Evolutionary conservation across 2,888 invertebrate species (phyloP).

Genomic region (Eupithecia pulchellata): DNA sequence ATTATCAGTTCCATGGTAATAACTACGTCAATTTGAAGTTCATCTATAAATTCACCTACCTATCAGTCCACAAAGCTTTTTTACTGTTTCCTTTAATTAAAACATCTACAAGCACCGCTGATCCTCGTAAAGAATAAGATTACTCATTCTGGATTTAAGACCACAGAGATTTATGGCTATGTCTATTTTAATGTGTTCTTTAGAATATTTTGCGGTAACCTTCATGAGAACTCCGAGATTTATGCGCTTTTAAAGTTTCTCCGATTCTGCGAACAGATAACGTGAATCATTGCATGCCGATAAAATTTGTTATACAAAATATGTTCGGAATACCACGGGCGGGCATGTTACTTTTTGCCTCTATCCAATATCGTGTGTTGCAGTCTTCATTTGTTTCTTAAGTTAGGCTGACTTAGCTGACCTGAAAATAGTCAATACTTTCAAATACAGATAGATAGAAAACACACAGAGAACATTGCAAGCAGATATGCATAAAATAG

Average conservation of each 20-base stretch:
- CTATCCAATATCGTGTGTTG: neutral
- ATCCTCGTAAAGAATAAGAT: slow-evolving; percentile 25
- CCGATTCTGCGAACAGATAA: slow-evolving; percentile 6
- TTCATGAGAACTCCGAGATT: slow-evolving; percentile 35
- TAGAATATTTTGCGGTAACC: slow-evolving; percentile 38
- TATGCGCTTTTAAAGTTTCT: slow-evolving; percentile 18
- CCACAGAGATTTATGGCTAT: slow-evolving; percentile 39
- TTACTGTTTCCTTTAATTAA: slow-evolving; percentile 12
- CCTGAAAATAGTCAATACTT: no score
- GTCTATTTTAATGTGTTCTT: slow-evolving; percentile 44
- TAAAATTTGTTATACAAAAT: neutral
- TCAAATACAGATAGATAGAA: no score
- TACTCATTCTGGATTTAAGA: slow-evolving; percentile 43
- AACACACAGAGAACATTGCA: no score
- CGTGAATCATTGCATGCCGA: slow-evolving; percentile 3
- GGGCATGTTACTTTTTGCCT: neutral
- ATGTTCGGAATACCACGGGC: neutral
- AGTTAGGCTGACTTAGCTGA: no score
- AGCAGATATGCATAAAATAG: no score
- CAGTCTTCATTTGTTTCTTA: neutral
- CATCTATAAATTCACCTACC: neutral
- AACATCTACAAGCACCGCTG: neutral
- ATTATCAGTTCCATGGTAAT: no score
- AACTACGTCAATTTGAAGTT: neutral
- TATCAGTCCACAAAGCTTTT: slow-evolving; percentile 7